These are phyloP conservation scores for Ceriagrion tenellum DNA, from an alignment of 2,888 invertebrate genomes.

Conservation along the genomic window DNA sequence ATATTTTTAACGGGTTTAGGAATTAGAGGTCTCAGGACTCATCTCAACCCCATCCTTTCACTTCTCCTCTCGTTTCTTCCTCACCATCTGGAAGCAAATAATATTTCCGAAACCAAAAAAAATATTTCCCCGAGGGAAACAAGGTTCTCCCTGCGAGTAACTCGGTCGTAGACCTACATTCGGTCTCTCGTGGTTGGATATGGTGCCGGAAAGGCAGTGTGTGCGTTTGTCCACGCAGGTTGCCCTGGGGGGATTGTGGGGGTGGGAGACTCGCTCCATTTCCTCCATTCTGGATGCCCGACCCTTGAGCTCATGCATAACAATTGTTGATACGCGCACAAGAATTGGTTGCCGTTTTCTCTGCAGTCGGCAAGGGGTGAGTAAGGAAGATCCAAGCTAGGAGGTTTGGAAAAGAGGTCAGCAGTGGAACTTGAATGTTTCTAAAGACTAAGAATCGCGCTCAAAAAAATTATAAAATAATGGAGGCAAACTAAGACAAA, in stretches of 20 bases:
- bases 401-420: neutral
- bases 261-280: neutral
- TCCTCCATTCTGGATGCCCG: neutral
- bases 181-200: neutral
- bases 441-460: too few species aligned
- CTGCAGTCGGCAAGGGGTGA: neutral
- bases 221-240: neutral
- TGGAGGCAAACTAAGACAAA: too few species aligned
- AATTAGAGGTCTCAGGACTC: neutral
- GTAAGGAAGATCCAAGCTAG: neutral
- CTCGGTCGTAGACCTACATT: neutral
- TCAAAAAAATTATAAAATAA: too few species aligned
- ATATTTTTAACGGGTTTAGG: neutral
- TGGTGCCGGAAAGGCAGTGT: neutral
- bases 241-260: too few species aligned
- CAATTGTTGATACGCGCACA: neutral
- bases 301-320: neutral
- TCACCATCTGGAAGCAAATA: neutral
- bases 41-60: neutral
- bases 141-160: neutral
- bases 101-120: neutral
- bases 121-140: neutral
- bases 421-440: too few species aligned
- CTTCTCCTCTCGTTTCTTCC: neutral
- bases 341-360: neutral